These are phyloP conservation scores for Enhydra lutris DNA, from an alignment of 2,113 vertebrate species.

Conservation along the genomic window DNA sequence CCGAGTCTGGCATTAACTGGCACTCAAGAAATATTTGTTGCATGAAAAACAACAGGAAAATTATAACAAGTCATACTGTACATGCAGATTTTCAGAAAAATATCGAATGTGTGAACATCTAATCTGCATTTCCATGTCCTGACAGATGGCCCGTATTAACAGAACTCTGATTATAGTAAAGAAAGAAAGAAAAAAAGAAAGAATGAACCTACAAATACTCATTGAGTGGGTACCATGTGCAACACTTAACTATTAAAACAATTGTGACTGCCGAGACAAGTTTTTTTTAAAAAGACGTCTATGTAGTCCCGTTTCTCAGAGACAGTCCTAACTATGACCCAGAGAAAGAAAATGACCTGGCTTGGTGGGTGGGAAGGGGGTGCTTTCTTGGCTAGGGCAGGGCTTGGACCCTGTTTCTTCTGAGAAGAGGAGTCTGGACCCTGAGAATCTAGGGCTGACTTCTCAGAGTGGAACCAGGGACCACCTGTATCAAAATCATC, in stretches of 20 bases:
- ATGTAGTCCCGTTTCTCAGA: background rate
- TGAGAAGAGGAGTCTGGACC: background rate
- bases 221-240: background rate
- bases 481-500: background rate
- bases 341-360: background rate
- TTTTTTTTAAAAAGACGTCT: background rate
- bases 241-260: background rate
- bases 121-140: constrained; percentile 70
- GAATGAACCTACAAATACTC: background rate
- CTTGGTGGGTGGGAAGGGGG: background rate
- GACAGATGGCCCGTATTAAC: constrained; percentile 75
- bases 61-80: constrained; percentile 62
- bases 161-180: constrained; percentile 54
- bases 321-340: background rate
- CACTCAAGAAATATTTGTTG: constrained; percentile 66
- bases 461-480: background rate
- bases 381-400: too few species aligned
- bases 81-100: constrained; percentile 70
- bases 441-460: background rate
- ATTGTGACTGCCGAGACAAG: background rate
- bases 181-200: background rate
- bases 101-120: constrained; percentile 73
- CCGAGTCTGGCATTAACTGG: constrained; percentile 43
- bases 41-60: constrained; percentile 67
- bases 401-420: background rate